These are phyloP conservation scores for Akabosia matsudoensis DNA, from an alignment of 1,140 invertebrate genomes.

Conservation along the genomic window DNA sequence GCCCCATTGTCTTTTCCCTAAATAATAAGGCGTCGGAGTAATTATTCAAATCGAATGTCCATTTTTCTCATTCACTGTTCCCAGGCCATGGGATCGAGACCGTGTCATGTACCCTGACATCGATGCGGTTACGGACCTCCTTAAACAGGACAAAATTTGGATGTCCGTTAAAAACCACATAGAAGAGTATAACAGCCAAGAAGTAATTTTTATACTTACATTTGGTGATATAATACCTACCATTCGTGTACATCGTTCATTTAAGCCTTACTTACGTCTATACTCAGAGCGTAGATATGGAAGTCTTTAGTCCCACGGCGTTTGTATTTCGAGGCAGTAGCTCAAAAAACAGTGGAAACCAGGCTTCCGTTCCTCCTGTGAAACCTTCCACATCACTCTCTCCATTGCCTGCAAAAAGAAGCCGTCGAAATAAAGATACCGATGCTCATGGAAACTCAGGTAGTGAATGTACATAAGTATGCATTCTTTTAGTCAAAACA, in stretches of 20 bases:
- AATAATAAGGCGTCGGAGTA: too few relatives aligned
- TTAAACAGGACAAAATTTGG: conserved; percentile 62
- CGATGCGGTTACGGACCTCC: conserved; percentile 58
- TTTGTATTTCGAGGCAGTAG: conserved; percentile 43
- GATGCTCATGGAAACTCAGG: not conserved
- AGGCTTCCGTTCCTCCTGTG: not conserved
- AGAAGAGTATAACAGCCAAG: conserved; percentile 53
- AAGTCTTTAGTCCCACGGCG: conserved; percentile 55
- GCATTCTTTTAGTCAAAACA: not conserved
- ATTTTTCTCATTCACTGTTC: not conserved
- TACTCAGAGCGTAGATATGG: conserved; percentile 52
- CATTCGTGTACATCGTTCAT: too few relatives aligned
- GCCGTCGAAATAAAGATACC: conserved; percentile 25
- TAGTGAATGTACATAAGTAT: not conserved
- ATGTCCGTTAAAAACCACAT: conserved; percentile 54
- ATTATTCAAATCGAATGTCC: too few relatives aligned
- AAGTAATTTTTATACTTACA: conserved; percentile 46
- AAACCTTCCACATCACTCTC: not conserved
- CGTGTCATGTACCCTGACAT: conserved; percentile 68
- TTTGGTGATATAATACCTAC: not conserved
- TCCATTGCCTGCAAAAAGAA: conserved; percentile 31
- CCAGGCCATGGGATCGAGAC: conserved; percentile 59
- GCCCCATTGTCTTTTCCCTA: too few relatives aligned
- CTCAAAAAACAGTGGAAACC: conserved; percentile 8
- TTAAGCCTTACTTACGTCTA: not conserved